Evolutionary conservation across 2,888 invertebrate species (phyloP), one percentile per base, ranked within the genome.

Genomic region (Colostygia pectinataria): DNA sequence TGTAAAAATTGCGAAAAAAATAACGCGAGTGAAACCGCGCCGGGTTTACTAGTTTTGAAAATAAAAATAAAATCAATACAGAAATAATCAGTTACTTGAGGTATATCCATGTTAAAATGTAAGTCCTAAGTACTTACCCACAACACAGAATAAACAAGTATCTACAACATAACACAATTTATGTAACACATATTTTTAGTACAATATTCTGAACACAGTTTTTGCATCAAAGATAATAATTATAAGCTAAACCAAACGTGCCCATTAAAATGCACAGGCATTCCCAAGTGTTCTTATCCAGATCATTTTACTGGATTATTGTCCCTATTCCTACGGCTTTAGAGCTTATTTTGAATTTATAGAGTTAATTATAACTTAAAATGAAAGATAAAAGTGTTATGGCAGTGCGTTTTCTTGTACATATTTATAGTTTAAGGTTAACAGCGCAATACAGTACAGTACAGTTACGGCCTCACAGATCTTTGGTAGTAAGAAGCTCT

Each of bases 381-480:
- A 40, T 34, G 29, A 36, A 24, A 40, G 47, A 47, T 47, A 40
- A 29, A 40, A 40, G 27, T 32, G 34, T 29, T 47, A 47, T 18
- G 15, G 34, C 15, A 8, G 36, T 14, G 13, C 39, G 46, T 45
- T 38, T 39, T 40, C 40, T 47, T 40, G 47, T 40, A 34, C 28
- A 14, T 46, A 46, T 46, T 46, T 46, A 46, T 46, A 32, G 38
- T 9, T 15, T 33, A 25, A 33, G 45, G 38, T 39, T 46, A 46
- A 39, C 9, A 36, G 28, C 38, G 36, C 23, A 31, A 5, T 13
- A 8, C 23, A 18, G 3, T 12, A 10, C 25, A 28, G 24, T 37
- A 37, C 12, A 31, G 15, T 44, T n/a, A n/a, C n/a, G n/a, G n/a
- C n/a, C n/a, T n/a, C n/a, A n/a, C n/a, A n/a, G n/a, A n/a, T n/a